Percentiles rank a stretch among this genome's conserved stretches.
phyloP scores from a whole-genome alignment of 2,888 invertebrate genomes.

The Rhingia rostrata region DNA sequence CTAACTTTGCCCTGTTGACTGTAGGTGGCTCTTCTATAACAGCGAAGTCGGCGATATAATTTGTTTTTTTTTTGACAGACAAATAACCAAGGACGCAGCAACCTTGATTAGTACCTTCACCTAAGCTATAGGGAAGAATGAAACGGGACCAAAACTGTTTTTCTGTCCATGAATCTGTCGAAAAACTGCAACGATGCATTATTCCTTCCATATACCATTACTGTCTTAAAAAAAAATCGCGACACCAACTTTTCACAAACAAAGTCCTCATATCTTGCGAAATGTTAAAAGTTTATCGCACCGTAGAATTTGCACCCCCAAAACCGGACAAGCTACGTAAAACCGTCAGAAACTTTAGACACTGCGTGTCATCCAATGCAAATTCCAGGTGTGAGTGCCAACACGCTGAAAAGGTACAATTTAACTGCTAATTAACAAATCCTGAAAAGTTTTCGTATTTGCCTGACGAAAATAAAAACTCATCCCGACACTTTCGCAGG shows the following conservation, averaged over 20 bases:
- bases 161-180: background rate
- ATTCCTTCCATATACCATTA: no score
- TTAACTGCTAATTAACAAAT: conserved; percentile 72
- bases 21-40: no score
- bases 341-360: conserved; percentile 17
- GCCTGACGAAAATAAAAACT: conserved; percentile 36
- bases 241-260: background rate
- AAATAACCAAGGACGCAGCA: no score
- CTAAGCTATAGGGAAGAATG: no score
- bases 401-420: conserved; percentile 28
- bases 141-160: no score
- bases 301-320: background rate
- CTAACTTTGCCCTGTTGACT: no score
- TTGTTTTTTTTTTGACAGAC: no score
- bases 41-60: no score
- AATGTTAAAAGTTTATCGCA: conserved; percentile 9
- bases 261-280: background rate
- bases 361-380: conserved; percentile 22
- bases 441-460: conserved; percentile 59
- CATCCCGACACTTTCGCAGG: conserved; percentile 23
- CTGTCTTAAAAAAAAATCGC: no score
- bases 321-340: background rate
- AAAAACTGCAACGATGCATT: background rate
- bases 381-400: conserved; percentile 59
- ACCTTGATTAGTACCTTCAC: no score